Evolutionary conservation across 2,888 invertebrate species (phyloP), one percentile per base, ranked within the genome.

Genomic region (Synergus gifuensis): DNA sequence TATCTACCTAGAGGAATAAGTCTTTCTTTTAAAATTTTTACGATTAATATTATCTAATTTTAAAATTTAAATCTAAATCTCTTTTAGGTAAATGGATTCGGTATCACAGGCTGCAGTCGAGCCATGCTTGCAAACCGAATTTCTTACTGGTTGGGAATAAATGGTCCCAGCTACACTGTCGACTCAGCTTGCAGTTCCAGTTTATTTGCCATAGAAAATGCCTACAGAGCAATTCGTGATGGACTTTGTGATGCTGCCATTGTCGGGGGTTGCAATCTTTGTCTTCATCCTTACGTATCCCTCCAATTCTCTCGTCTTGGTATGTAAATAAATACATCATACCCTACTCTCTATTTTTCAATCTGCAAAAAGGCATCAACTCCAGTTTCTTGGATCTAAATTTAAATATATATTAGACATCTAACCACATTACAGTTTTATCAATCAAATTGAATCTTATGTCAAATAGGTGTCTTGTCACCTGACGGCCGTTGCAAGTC

Each of bases 181-280:
- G 98, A 98, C 92, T 97, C 98, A 0, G 98, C 98, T 0, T 98
- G 98, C 91, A 98, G 98, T 22, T 98, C 98, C 79, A 97, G 98
- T 9, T 94, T 98, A 84, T 95, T 97, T 87, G 98, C 98, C 0
- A 84, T 98, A 73, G 97, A 98, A 87, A 96, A 96, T 86, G 97
- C 97, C 14, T 96, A 96, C 90, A 94, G 94, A 78, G 95, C 96
- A 0, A 95, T 98, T 73, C 93, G 96, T 64, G 95, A 95, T 85
- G 98, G 97, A 0, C 95, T 95, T 82, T 97, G 98, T 87, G 98
- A 98, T 85, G 94, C 96, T 0, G 98, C 98, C 0, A 95, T 98
- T 77, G 97, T 98, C 3, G 98, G 96, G 11, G 98, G 98, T 0
- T 94, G 96, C 42, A 97, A 97, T 91, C 92, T 98, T 60, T 96